phyloP scores from a whole-genome alignment of 2,888 invertebrate genomes.

The Mimumesa dahlbomi region DNA sequence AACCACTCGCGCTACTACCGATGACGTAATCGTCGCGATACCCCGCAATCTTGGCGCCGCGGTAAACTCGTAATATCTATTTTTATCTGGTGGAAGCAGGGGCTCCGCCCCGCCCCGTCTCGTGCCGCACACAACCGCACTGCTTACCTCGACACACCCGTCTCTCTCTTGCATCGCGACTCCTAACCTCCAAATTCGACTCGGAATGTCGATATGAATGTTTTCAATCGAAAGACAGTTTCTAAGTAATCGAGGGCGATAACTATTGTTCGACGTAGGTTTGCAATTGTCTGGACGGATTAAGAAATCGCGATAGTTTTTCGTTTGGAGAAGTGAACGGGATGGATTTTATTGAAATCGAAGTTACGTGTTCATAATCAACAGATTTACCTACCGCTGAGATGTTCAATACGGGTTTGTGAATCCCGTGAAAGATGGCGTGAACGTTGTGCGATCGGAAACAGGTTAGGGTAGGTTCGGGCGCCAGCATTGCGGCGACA shows the following conservation, averaged over 20 bases:
- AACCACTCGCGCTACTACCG: slow-evolving; percentile 78
- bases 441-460: slow-evolving; percentile 10
- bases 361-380: slow-evolving; percentile 11
- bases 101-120: slow-evolving; percentile 56
- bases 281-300: too few relatives aligned
- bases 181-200: slow-evolving; percentile 41
- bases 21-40: slow-evolving; percentile 82
- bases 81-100: slow-evolving; percentile 80
- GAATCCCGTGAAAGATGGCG: slow-evolving; percentile 23
- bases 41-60: slow-evolving; percentile 83
- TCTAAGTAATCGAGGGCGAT: too few relatives aligned
- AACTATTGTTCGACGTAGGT: too few relatives aligned
- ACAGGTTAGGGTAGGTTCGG: slow-evolving; percentile 43
- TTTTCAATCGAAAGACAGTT: too few relatives aligned
- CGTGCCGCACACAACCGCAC: slow-evolving; percentile 27
- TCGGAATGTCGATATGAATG: too few relatives aligned
- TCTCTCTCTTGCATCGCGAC: slow-evolving; percentile 32
- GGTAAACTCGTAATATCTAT: slow-evolving; percentile 82
- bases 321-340: neutral
- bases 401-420: slow-evolving; percentile 2
- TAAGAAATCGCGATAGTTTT: too few relatives aligned
- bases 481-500: slow-evolving; percentile 13
- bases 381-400: slow-evolving; percentile 17
- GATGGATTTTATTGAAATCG: neutral
- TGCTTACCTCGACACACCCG: slow-evolving; percentile 47